Evolutionary conservation across 1,140 invertebrate species (phyloP).

Genomic region (Lasioglossum baleicum): DNA sequence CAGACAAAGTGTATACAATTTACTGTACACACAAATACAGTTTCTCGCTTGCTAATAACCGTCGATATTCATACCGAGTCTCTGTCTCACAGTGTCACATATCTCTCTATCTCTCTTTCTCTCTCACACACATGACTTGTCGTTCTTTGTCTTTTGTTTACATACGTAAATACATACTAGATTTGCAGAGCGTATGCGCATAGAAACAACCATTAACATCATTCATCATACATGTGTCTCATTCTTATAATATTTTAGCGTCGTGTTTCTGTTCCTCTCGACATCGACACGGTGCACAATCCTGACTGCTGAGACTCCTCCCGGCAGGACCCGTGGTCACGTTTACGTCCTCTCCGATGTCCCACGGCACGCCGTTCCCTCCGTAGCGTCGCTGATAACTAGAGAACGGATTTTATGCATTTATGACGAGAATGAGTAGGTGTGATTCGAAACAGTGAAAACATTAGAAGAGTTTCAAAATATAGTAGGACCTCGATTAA

Average conservation of each 20-base stretch:
- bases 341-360: conserved; percentile 12
- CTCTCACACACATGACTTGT: no score
- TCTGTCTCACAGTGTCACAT: conserved; percentile 39
- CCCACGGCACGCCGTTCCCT: not conserved
- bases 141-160: conserved; percentile 4
- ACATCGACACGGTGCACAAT: conserved; percentile 26
- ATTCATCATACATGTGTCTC: conserved; percentile 66
- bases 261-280: conserved; percentile 51
- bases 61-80: conserved; percentile 31
- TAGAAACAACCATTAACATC: conserved; percentile 64
- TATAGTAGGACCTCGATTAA: no score
- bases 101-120: conserved; percentile 29
- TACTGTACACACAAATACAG: conserved; percentile 43
- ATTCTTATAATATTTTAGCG: conserved; percentile 63
- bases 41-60: conserved; percentile 58
- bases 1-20: conserved; percentile 39
- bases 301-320: conserved; percentile 23
- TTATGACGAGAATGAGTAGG: no score
- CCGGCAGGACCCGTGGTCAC: conserved; percentile 31
- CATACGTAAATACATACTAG: conserved; percentile 43
- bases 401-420: no score
- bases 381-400: not conserved
- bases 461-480: no score
- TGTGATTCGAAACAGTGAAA: no score
- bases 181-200: conserved; percentile 36